Evolutionary conservation across 2,113 vertebrate genomes (phyloP).

Genomic region (Nesogale talazaci): DNA sequence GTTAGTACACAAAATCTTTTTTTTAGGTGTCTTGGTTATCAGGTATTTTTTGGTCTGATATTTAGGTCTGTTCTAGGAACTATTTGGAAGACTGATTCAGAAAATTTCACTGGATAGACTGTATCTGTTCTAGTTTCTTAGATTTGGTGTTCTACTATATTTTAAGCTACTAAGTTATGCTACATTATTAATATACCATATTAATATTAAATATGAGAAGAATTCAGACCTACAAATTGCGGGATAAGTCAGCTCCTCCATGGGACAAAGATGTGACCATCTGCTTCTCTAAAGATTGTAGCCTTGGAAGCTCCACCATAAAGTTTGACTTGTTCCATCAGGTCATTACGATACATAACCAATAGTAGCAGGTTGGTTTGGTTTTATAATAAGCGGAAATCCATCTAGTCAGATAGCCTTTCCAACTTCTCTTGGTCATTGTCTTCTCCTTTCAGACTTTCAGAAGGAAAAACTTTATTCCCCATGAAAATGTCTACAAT

Average conservation of each 20-base stretch:
- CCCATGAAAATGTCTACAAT: conserved; percentile 34
- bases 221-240: too few relatives aligned
- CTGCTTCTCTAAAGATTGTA: not conserved
- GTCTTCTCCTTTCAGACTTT: conserved; percentile 66
- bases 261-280: not conserved
- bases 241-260: not conserved
- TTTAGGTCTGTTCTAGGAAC: too few relatives aligned
- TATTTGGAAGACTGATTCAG: too few relatives aligned
- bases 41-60: too few relatives aligned
- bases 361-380: not conserved
- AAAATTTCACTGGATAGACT: too few relatives aligned
- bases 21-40: too few relatives aligned
- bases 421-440: conserved; percentile 66
- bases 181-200: too few relatives aligned
- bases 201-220: too few relatives aligned
- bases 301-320: not conserved
- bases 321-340: not conserved
- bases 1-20: too few relatives aligned
- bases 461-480: conserved; percentile 50
- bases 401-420: not conserved
- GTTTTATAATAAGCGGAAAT: not conserved
- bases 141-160: too few relatives aligned
- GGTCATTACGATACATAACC: not conserved
- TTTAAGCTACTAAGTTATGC: too few relatives aligned
- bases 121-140: too few relatives aligned